These are phyloP conservation scores for Phataginus tetradactyla DNA, from an alignment of 2,797 vertebrate species.

Conservation along the genomic window DNA sequence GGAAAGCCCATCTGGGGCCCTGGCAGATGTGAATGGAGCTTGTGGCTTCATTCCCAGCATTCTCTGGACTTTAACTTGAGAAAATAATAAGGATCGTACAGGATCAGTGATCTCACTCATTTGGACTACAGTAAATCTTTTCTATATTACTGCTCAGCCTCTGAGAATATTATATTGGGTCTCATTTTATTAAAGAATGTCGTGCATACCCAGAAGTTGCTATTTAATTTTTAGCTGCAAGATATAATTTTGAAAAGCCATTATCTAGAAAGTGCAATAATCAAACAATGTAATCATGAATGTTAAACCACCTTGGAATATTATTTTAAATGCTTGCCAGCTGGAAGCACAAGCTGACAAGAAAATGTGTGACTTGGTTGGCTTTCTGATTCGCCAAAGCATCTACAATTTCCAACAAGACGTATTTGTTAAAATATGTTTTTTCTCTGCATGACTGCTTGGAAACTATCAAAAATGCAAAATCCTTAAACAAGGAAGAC, in stretches of 20 bases:
- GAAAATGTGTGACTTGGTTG: constrained; percentile 49
- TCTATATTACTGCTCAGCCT: constrained; percentile 84
- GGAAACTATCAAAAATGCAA: constrained; percentile 69
- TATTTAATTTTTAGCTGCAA: constrained; percentile 86
- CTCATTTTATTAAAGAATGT: constrained; percentile 84
- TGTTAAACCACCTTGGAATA: constrained; percentile 82
- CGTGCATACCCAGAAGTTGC: constrained; percentile 81
- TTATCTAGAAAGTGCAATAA: constrained; percentile 84
- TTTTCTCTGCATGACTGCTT: constrained; percentile 66
- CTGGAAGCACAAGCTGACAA: constrained; percentile 76
- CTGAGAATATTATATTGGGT: constrained; percentile 80
- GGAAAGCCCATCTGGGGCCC: not conserved
- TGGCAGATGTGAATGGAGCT: not conserved
- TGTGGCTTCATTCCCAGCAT: constrained; percentile 48
- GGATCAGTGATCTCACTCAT: constrained; percentile 81
- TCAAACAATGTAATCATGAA: constrained; percentile 83
- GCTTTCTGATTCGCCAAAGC: constrained; percentile 70
- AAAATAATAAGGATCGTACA: constrained; percentile 82
- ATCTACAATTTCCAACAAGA: constrained; percentile 59
- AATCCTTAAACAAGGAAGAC: constrained; percentile 66
- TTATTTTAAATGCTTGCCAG: constrained; percentile 81
- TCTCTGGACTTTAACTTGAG: constrained; percentile 79
- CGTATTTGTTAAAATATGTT: constrained; percentile 67
- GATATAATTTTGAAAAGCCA: constrained; percentile 84
- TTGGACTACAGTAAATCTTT: constrained; percentile 81